Evolutionary conservation across 2,888 invertebrate species (phyloP).

Genomic region (Stictocephala bisonia): DNA sequence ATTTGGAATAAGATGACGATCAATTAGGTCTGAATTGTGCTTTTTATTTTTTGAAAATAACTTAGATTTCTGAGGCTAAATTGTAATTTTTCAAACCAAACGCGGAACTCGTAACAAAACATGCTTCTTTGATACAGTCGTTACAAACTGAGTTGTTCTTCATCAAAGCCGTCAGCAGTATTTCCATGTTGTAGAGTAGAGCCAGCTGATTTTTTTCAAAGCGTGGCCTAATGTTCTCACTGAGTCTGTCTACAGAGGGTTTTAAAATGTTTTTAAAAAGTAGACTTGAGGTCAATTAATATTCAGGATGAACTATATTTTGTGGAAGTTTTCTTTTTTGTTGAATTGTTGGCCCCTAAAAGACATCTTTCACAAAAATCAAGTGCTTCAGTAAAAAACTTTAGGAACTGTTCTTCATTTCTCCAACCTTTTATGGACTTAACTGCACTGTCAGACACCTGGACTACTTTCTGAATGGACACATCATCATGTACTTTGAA

Average conservation of each 20-base stretch:
- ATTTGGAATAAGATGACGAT: background rate
- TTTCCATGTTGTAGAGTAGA: background rate
- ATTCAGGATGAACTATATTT: background rate
- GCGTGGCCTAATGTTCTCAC: background rate
- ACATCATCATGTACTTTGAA: background rate
- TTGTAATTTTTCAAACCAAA: background rate
- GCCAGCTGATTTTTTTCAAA: background rate
- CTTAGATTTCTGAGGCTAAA: background rate
- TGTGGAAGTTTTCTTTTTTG: background rate
- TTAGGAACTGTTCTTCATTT: too few relatives aligned
- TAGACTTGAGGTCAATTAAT: background rate
- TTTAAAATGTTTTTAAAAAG: background rate
- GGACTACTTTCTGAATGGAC: background rate
- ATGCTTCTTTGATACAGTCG: background rate
- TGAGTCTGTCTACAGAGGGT: background rate
- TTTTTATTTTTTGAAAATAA: background rate
- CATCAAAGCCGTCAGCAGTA: background rate
- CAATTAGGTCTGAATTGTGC: background rate
- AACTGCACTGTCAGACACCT: background rate
- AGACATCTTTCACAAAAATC: background rate
- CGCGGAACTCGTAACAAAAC: background rate
- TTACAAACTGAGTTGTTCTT: background rate
- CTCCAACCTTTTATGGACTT: background rate
- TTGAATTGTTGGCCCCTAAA: background rate
- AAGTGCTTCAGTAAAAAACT: background rate